Percentiles rank a stretch among this genome's conserved stretches.
Evolutionary conservation across 1,140 invertebrate species (phyloP).

Genomic region (Drosophila pallidifrons): DNA sequence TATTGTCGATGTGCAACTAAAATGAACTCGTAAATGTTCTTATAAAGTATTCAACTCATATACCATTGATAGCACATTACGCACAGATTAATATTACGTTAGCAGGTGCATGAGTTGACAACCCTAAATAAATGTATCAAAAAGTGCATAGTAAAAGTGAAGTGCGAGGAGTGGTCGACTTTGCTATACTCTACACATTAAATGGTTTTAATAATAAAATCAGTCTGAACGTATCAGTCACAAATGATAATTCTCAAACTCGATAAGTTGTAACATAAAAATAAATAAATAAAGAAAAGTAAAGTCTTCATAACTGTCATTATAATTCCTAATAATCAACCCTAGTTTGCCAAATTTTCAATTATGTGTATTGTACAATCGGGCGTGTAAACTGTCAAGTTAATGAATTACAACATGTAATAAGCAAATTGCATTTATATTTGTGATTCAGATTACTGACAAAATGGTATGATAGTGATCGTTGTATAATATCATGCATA

Average conservation of each 20-base stretch:
- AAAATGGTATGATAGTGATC: background rate
- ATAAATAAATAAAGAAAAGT: background rate
- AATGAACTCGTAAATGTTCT: constrained; percentile 24
- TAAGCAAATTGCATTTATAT: background rate
- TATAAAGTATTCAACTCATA: constrained; percentile 21
- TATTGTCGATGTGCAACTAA: constrained; percentile 68
- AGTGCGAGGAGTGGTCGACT: constrained; percentile 22
- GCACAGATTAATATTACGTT: background rate
- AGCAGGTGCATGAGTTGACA: constrained; percentile 20
- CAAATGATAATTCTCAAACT: no score
- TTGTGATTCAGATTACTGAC: constrained; percentile 1
- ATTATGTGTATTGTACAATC: no score
- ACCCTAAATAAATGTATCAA: constrained; percentile 26
- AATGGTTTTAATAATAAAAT: background rate
- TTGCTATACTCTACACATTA: constrained; percentile 8
- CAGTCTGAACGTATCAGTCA: background rate
- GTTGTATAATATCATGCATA: constrained; percentile 9
- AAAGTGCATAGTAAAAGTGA: constrained; percentile 32
- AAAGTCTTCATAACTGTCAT: no score
- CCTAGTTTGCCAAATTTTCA: no score
- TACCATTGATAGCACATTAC: background rate
- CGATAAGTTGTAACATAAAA: background rate
- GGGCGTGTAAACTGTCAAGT: no score
- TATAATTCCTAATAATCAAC: no score
- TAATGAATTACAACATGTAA: background rate